Evolutionary conservation across 2,113 vertebrate genomes (phyloP).

Genomic region (Gnathonemus echidnorhynchus): DNA sequence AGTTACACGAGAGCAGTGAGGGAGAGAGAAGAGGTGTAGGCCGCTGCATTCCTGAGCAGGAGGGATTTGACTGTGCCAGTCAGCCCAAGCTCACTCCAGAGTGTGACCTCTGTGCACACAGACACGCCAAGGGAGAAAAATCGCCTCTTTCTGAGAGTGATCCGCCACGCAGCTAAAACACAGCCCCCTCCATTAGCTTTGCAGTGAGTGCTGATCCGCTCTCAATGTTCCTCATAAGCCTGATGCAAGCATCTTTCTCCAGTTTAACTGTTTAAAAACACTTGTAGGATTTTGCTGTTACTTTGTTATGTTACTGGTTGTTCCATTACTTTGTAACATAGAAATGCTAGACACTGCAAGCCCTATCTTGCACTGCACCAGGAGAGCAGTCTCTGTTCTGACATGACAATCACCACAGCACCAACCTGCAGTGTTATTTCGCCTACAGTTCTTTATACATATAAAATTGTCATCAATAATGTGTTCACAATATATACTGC

Average conservation of each 20-base stretch:
- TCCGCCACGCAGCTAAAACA: background rate
- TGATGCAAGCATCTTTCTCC: background rate
- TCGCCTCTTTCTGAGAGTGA: background rate
- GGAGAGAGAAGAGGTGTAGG: background rate
- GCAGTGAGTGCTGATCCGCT: background rate
- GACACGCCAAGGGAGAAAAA: background rate
- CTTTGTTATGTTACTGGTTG: too few species aligned
- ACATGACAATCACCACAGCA: background rate
- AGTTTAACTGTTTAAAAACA: background rate
- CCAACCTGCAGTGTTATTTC: background rate
- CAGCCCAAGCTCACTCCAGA: slow-evolving; percentile 21
- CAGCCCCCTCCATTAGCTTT: background rate
- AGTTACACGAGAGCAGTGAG: background rate
- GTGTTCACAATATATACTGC: background rate
- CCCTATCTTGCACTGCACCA: background rate
- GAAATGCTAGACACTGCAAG: background rate
- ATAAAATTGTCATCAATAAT: background rate
- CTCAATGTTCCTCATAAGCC: background rate
- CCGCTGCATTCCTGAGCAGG: slow-evolving; percentile 30
- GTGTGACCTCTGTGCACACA: slow-evolving; percentile 15
- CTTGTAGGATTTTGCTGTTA: too few species aligned
- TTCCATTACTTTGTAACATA: too few species aligned
- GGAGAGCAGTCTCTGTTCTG: background rate
- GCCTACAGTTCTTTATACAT: background rate
- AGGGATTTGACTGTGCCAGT: background rate